Evolutionary conservation across 1,140 invertebrate genomes (phyloP), one percentile per base, ranked within the genome.

Genomic region (Drosophila pallidifrons): DNA sequence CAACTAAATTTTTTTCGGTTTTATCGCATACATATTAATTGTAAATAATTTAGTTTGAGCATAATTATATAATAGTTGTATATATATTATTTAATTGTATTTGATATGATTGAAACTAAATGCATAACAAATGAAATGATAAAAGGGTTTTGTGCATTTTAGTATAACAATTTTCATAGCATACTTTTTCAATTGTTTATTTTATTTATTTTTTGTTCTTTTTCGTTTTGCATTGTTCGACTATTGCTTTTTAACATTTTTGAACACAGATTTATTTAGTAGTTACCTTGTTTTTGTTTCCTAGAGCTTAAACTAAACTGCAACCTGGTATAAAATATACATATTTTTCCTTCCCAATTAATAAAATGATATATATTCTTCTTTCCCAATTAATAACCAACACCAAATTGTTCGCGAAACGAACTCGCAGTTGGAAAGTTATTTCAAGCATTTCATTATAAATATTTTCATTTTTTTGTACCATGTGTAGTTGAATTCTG

Each of bases 231-330:
- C 10, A n/a, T 58, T 72, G 77, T 79, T 77, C 51, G 59, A 81
- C 75, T 73, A 91, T 91, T 91, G 91, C 81, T 91, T 91, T 91
- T 91, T 91, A 91, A 91, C 90, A 91, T 90, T 91, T 91, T 89
- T 89, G 75, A 89, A 89, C 75, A 79, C 58, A 54, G 51, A 67
- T 65, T 71, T 71, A 43, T 8, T 67, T 41, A 11, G 64, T 75
- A 85, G 70, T 86, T 89, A 89, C 86, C 75, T 90, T 80, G 51
- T 13, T 66, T 64, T 64, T 41, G 43, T 66, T 65, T 78, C 79
- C 82, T 71, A 79, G 54, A 47, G 49, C 77, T 83, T 81, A 89
- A 73, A 41, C 66, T 81, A 82, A 75, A 80, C 82, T 86, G 81
- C 81, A 86, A 86, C 81, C 82, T 78, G 75, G 41, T 70, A 30